phyloP scores from a whole-genome alignment of 2,888 invertebrate species.

The Argynnis bischoffii region DNA sequence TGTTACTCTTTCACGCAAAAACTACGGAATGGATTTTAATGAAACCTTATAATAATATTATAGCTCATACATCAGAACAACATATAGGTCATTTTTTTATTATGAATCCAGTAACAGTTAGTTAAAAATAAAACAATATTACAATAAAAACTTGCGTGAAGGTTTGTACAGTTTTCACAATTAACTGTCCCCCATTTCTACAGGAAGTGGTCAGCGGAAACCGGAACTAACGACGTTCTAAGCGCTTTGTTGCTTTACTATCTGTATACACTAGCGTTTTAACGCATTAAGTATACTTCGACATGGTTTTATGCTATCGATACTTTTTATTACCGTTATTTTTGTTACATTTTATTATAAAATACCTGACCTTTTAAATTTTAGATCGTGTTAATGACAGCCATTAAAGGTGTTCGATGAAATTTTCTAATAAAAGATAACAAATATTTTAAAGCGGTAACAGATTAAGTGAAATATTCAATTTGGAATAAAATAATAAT shows the following conservation, averaged over 20 bases:
- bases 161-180: conserved; percentile 17
- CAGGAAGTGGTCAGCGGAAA: conserved; percentile 40
- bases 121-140: too few species aligned
- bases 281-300: conserved; percentile 2
- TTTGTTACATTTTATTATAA: neutral
- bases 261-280: neutral
- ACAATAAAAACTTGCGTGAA: neutral
- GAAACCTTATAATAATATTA: too few species aligned
- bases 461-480: too few species aligned
- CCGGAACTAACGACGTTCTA: conserved; percentile 37
- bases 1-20: neutral
- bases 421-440: too few species aligned
- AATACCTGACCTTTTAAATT: neutral
- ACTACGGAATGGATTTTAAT: too few species aligned
- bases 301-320: conserved; percentile 2
- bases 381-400: neutral
- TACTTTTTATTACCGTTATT: conserved; percentile 2
- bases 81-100: too few species aligned
- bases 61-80: too few species aligned
- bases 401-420: neutral
- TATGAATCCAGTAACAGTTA: too few species aligned
- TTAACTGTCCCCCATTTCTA: conserved; percentile 16
- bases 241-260: conserved; percentile 5
- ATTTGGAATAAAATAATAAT: too few species aligned
- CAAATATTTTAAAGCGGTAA: too few species aligned